Evolutionary conservation across 1,140 invertebrate genomes (phyloP), one percentile per base, ranked within the genome.

Genomic region (Sarcophaga bullata): DNA sequence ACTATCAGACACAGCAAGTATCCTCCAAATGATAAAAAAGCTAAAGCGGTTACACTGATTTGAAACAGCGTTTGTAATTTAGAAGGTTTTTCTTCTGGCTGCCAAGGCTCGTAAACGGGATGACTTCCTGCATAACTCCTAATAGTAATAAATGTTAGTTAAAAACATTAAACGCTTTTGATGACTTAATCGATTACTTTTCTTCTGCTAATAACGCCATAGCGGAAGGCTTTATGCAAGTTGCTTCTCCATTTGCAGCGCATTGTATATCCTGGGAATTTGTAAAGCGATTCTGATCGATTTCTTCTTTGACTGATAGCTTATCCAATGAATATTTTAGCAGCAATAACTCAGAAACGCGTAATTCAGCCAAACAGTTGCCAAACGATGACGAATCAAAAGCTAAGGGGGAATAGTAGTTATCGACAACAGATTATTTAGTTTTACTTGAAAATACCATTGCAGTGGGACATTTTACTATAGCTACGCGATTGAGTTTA

Each of bases 21-120:
- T 8, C 95, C 95, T 10, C 95, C 95, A 84, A 96, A 96, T 0
- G 95, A 95, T 4, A 95, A 87, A 88, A 96, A 96, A 0, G 95
- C 93, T 15, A 96, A 88, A 0, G 94, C 92, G 0, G 95, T 95
- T 6, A 96, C 91, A 0, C 94, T 93, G 25, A 94, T 90, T 75
- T 95, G 93, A 85, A 96, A 95, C 84, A 94, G 92, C 86, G 92
- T 94, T 80, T 93, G 94, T 82, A 94, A 86, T 90, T 92, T 93
- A 82, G 87, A 92, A 87, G 84, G 92, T 92, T 86, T 92, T 90
- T 86, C 91, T 7, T 89, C 88, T 82, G 47, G 86, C 81, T 84
- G 54, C 4, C 83, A 73, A 37, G 81, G 68, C 17, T 86, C 81
- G 52, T 83, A 58, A 13, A 52, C 78, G 15, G 75, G 17, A 80